These are phyloP conservation scores for Eledona agricola DNA, from an alignment of 2,888 invertebrate species.

Conservation along the genomic window DNA sequence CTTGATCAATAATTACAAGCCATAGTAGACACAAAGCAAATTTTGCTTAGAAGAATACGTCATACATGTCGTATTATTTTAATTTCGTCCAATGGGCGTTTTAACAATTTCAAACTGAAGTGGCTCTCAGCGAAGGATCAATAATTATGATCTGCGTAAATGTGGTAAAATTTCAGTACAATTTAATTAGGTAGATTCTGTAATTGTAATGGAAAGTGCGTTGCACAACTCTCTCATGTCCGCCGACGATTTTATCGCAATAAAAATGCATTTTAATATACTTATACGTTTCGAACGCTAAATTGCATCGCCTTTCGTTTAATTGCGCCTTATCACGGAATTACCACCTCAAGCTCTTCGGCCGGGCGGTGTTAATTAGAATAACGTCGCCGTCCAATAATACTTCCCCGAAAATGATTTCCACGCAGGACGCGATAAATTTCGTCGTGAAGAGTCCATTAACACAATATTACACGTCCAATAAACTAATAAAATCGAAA, in stretches of 20 bases:
- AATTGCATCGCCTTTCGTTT: constrained; percentile 43
- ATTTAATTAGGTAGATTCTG: no score
- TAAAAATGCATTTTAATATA: constrained; percentile 47
- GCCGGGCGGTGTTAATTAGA: constrained; percentile 12
- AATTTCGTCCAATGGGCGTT: no score
- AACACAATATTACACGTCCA: constrained; percentile 46
- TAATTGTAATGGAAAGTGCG: no score
- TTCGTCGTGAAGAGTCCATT: constrained; percentile 38
- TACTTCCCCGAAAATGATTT: constrained; percentile 14
- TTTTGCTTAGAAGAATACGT: no score
- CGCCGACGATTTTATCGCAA: constrained; percentile 45
- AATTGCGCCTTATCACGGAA: constrained; percentile 45
- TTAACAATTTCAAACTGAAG: no score
- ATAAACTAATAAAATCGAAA: constrained; percentile 58
- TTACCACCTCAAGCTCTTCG: constrained; percentile 29
- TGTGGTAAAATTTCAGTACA: no score
- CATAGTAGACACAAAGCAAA: no score
- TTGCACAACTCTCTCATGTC: constrained; percentile 45
- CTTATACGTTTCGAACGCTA: constrained; percentile 42
- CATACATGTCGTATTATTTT: no score
- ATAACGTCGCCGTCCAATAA: constrained; percentile 9
- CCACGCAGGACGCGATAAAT: constrained; percentile 25
- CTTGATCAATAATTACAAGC: no score
- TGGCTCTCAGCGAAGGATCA: no score
- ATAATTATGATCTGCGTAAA: no score